phyloP scores from a whole-genome alignment of 2,888 invertebrate species.

The Hirtodrosophila cameraria region DNA sequence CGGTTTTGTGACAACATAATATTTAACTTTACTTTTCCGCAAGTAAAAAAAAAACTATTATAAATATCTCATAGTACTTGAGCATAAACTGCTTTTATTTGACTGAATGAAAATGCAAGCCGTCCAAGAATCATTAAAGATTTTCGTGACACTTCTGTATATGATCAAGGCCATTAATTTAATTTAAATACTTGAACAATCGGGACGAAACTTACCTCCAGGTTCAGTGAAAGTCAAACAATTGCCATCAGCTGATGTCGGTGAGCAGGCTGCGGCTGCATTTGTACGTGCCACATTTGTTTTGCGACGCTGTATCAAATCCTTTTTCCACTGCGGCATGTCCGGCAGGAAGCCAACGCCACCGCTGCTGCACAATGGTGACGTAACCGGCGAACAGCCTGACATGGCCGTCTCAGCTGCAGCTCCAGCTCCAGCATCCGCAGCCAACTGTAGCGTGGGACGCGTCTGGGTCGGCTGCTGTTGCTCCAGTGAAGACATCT shows the following conservation, averaged over 20 bases:
- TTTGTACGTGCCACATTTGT: constrained; percentile 82
- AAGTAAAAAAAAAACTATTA: too few species aligned
- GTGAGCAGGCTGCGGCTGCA: constrained; percentile 47
- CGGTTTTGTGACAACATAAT: too few species aligned
- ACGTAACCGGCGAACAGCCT: constrained; percentile 36
- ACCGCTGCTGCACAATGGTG: constrained; percentile 29
- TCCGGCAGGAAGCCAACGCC: constrained; percentile 71
- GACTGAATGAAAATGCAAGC: too few species aligned
- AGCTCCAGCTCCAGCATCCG: constrained; percentile 17
- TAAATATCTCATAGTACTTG: too few species aligned
- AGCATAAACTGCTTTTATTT: too few species aligned
- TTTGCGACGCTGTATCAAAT: constrained; percentile 90
- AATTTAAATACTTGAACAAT: too few species aligned
- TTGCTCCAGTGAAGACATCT: constrained; percentile 54
- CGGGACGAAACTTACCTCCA: constrained; percentile 54
- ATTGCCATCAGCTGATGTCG: constrained; percentile 55
- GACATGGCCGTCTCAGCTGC: constrained; percentile 28
- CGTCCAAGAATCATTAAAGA: too few species aligned
- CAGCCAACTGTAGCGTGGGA: constrained; percentile 36
- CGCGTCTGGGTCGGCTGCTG: constrained; percentile 36
- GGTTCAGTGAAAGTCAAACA: constrained; percentile 58
- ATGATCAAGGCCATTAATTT: too few species aligned
- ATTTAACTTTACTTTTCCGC: too few species aligned
- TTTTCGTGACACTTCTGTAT: too few species aligned
- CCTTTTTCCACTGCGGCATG: constrained; percentile 93